Evolutionary conservation across 2,797 vertebrate species (phyloP), one percentile per base, ranked within the genome.

Genomic region (Enteromius afrohamiltoni): DNA sequence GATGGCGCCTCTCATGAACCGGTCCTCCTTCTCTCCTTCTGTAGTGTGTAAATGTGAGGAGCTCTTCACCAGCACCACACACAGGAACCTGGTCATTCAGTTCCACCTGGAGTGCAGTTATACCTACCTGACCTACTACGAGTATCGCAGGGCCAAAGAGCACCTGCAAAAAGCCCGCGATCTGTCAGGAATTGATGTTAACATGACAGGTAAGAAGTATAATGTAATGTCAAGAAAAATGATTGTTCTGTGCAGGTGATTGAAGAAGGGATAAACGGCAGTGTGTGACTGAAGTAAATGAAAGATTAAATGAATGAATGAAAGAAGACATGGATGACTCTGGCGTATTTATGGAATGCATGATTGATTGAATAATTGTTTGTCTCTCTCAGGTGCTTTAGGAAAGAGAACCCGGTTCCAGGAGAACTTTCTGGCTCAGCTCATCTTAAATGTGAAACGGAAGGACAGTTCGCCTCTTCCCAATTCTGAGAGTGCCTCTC

Each of bases 351-450:
- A 81, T 70, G 0, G 21, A 79, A 53, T 47, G 26, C 58, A 23
- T 74, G 31, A 40, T 31, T 16, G 26, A 45, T 70, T 87, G 85
- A 82, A 85, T 81, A 82, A 83, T 47, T 34, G 31, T 90, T 87
- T 71, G 73, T 77, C 87, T 71, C 79, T 19, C 77, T 7, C 85
- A 99, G 98, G 98, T 91, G 97, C 95, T 87, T 93, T 99, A 79
- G 98, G 98, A 17, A 99, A 99, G 92, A 95, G 97, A 85, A 99
- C 98, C n/a, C 94, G 92, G n/a, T 99, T 96, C 91, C 98, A 99
- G 92, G 94, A 99, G 89, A 98, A 95, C 87, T 94, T 93, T 1
- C 88, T 99, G 89, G 96, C 98, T 82, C 98, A 99, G 91, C 96
- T 99, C 86, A 92, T 99, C 88, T 88, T 99, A 17, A 93, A 97